A percentile compares a stretch with the other conserved stretches of the same genome.
Conservation (phyloP, 2,888 invertebrate species). For the Brachyopa scutellaris region DNA sequence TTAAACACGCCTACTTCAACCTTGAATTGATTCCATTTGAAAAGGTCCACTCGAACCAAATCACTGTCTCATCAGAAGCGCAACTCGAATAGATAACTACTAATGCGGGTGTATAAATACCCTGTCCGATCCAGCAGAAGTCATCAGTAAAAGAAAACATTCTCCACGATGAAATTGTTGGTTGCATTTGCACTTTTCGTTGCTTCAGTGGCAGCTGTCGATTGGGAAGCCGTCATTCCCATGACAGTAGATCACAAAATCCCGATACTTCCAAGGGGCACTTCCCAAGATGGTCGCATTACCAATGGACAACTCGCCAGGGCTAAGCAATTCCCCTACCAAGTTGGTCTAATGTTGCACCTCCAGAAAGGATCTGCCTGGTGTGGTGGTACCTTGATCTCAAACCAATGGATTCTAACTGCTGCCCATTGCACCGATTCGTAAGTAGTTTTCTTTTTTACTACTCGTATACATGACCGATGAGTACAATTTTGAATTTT, state of each 20-base stretch:
- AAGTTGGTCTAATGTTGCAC: conserved; percentile 78
- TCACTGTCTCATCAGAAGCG: background rate
- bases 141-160: conserved; percentile 17
- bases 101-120: conserved; percentile 12
- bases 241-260: conserved; percentile 75
- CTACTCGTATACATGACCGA: background rate
- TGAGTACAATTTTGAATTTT: background rate
- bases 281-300: conserved; percentile 27
- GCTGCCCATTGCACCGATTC: conserved; percentile 78
- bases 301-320: conserved; percentile 77
- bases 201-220: conserved; percentile 73
- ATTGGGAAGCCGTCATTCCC: conserved; percentile 79
- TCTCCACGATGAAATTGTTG: conserved; percentile 36
- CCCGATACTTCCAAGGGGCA: background rate
- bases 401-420: conserved; percentile 78
- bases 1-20: too few relatives aligned
- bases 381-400: conserved; percentile 80
- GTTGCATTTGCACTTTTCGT: conserved; percentile 18
- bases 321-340: conserved; percentile 79
- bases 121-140: background rate
- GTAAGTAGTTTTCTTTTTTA: conserved; percentile 9
- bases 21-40: too few relatives aligned
- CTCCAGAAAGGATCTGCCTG: conserved; percentile 73
- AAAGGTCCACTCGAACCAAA: too few relatives aligned
- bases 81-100: background rate